A percentile compares a stretch with the other conserved stretches of the same genome.
phyloP scores from a whole-genome alignment of 2,113 vertebrate species.

The Nothoprocta pentlandii region DNA sequence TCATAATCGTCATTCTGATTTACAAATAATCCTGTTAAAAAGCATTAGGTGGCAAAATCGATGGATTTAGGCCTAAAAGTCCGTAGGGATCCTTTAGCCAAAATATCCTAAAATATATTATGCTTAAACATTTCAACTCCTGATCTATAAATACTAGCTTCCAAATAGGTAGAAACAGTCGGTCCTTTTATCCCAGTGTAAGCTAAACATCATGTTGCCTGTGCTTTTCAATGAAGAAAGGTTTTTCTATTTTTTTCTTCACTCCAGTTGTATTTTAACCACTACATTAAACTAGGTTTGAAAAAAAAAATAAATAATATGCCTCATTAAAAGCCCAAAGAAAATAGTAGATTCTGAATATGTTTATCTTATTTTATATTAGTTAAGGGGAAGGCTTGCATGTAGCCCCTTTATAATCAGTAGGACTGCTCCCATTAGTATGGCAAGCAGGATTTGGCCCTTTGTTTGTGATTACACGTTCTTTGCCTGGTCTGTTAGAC shows the following conservation, averaged over 20 bases:
- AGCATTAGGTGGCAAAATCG: background rate
- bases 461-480: conserved; percentile 68
- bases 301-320: conserved; percentile 1
- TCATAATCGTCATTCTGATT: background rate
- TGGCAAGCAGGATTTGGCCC: conserved; percentile 65
- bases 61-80: background rate
- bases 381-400: conserved; percentile 50
- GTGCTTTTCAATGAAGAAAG: background rate
- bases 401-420: conserved; percentile 54
- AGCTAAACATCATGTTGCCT: background rate
- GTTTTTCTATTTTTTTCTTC: background rate
- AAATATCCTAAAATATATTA: background rate
- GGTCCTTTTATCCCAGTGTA: background rate
- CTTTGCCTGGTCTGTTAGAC: conserved; percentile 68
- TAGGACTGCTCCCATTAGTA: conserved; percentile 60
- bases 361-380: conserved; percentile 56
- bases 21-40: background rate
- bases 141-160: background rate
- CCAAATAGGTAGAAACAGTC: background rate
- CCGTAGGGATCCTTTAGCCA: background rate
- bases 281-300: background rate
- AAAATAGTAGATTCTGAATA: background rate
- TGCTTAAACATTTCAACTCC: background rate
- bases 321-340: conserved; percentile 3
- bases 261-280: background rate